These are phyloP conservation scores for Elgaria multicarinata DNA, from an alignment of 2,113 vertebrate species.

Conservation along the genomic window DNA sequence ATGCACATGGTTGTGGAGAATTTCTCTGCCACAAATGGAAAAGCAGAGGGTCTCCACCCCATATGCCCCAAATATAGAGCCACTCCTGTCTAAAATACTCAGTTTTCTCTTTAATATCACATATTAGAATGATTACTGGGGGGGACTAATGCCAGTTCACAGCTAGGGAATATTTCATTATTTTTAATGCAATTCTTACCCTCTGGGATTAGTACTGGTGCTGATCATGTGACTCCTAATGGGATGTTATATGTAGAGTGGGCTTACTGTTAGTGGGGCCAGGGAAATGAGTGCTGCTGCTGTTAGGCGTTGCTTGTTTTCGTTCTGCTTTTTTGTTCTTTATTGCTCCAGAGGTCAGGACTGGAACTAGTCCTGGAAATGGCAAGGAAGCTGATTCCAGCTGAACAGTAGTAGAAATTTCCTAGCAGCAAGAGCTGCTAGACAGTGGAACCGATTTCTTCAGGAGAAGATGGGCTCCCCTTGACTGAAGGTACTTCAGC, in stretches of 20 bases:
- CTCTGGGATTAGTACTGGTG: background rate
- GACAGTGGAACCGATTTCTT: background rate
- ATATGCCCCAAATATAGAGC: too few species aligned
- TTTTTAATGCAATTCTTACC: background rate
- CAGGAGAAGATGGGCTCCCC: background rate
- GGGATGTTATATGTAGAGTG: too few species aligned
- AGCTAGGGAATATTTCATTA: background rate
- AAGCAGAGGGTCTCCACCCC: too few species aligned
- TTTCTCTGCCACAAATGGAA: too few species aligned
- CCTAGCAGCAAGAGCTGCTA: background rate
- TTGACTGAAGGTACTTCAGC: background rate
- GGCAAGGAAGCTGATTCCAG: background rate
- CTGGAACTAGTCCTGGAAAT: background rate
- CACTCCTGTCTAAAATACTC: too few species aligned
- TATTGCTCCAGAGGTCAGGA: background rate
- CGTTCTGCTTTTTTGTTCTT: too few species aligned
- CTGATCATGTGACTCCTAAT: background rate
- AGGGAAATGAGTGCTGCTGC: background rate
- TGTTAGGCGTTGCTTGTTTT: background rate
- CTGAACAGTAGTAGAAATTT: background rate
- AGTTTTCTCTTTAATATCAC: background rate
- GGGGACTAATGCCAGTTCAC: background rate
- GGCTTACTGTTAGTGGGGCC: background rate
- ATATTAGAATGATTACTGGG: background rate
- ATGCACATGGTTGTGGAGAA: too few species aligned